A percentile compares a stretch with the other conserved stretches of the same genome.
These are phyloP conservation scores for Lasioglossum vierecki DNA, from an alignment of 2,888 invertebrate genomes.

Conservation along the genomic window DNA sequence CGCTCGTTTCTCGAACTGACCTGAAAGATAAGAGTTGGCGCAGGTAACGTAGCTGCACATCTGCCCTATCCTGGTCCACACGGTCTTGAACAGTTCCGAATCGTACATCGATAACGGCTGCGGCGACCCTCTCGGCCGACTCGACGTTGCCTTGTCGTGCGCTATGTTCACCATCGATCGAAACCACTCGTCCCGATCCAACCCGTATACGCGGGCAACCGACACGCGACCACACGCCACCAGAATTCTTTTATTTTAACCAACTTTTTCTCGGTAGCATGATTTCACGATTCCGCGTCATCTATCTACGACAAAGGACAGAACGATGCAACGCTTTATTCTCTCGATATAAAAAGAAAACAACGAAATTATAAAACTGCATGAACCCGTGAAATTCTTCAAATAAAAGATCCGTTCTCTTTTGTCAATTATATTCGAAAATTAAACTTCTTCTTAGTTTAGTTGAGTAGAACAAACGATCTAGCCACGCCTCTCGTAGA, in stretches of 20 bases:
- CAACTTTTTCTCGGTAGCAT: not conserved
- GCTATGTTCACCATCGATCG: constrained; percentile 12
- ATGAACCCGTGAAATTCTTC: too few species aligned
- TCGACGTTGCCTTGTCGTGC: not conserved
- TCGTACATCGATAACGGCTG: constrained; percentile 74
- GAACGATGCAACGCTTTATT: not conserved
- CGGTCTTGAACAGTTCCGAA: constrained; percentile 78
- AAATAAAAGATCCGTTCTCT: too few species aligned
- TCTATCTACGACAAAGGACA: not conserved
- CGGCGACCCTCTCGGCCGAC: constrained; percentile 30
- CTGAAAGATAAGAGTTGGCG: constrained; percentile 80
- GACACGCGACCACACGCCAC: not conserved
- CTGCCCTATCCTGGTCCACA: constrained; percentile 80
- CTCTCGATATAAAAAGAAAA: not conserved
- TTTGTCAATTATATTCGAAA: too few species aligned
- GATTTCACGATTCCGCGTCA: not conserved
- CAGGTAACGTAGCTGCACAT: constrained; percentile 81
- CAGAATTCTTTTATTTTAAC: not conserved
- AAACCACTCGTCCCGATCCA: constrained; percentile 20
- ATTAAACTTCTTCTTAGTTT: too few species aligned
- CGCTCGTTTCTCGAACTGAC: constrained; percentile 68
- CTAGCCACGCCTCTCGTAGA: not conserved
- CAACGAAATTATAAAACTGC: not conserved
- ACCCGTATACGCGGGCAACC: not conserved
- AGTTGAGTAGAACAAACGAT: not conserved